These are phyloP conservation scores for Apis mellifera DNA, from an alignment of 1,140 invertebrate genomes.

Conservation along the genomic window DNA sequence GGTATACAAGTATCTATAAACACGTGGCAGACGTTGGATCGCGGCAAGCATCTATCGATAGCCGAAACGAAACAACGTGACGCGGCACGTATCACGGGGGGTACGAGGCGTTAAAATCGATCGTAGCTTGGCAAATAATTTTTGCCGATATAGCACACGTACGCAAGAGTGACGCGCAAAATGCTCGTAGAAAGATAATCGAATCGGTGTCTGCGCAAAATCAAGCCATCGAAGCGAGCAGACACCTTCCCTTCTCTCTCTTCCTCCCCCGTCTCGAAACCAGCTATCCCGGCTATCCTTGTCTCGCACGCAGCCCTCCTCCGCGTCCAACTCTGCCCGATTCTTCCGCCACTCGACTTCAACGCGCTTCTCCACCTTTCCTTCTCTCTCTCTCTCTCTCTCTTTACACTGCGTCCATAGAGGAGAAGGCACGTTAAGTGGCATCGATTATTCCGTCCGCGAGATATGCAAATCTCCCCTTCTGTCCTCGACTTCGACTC, in stretches of 20 bases:
- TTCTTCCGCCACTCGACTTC: neutral
- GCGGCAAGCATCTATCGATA: too few relatives aligned
- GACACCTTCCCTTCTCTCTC: neutral
- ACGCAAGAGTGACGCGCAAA: neutral
- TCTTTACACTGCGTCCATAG: too few relatives aligned
- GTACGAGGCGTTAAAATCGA: conserved; percentile 3
- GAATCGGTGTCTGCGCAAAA: conserved; percentile 31
- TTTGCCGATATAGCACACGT: conserved; percentile 28
- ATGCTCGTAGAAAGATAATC: conserved; percentile 24
- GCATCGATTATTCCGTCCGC: conserved; percentile 77
- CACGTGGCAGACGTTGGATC: neutral
- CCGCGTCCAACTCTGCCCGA: neutral
- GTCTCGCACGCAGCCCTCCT: neutral
- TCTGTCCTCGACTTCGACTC: neutral
- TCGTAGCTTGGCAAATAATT: conserved; percentile 31
- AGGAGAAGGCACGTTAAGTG: conserved; percentile 68
- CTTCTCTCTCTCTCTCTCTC: neutral
- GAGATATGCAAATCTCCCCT: conserved; percentile 75
- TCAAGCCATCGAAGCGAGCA: conserved; percentile 3
- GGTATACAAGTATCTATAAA: too few relatives aligned
- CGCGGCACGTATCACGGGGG: neutral
- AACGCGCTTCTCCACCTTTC: neutral
- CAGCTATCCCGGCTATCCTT: conserved; percentile 19
- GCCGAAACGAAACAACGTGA: neutral
- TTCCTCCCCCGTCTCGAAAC: neutral